These are phyloP conservation scores for Apocrypta bakeri DNA, from an alignment of 1,140 invertebrate genomes.

Conservation along the genomic window DNA sequence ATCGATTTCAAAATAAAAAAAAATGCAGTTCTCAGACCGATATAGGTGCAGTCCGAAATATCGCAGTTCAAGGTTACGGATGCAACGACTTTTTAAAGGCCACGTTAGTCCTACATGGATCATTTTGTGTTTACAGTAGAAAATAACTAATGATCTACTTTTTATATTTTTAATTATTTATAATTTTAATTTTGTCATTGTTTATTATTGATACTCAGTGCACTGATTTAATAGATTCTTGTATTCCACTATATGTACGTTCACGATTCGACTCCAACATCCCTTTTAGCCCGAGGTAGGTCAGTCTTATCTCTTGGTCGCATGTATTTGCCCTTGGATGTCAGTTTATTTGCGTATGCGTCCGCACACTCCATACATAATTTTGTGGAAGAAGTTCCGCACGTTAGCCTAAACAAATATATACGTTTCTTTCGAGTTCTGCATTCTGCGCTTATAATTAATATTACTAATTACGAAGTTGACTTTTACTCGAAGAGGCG, in stretches of 20 bases:
- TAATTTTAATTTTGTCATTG: no score
- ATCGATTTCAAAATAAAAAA: not conserved
- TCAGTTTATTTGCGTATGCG: conserved; percentile 66
- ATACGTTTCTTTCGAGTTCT: conserved; percentile 22
- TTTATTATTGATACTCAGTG: not conserved
- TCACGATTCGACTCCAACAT: not conserved
- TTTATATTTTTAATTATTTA: no score
- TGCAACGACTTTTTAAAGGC: not conserved
- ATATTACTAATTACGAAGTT: not conserved
- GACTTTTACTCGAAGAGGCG: no score
- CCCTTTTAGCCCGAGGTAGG: conserved; percentile 30
- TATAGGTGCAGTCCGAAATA: conserved; percentile 27
- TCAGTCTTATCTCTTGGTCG: conserved; percentile 63
- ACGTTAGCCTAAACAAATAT: conserved; percentile 59
- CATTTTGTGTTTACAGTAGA: not conserved
- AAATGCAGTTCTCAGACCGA: conserved; percentile 9
- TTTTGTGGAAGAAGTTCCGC: conserved; percentile 52
- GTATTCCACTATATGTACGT: not conserved
- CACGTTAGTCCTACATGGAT: not conserved
- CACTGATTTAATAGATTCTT: not conserved
- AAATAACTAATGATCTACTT: not conserved
- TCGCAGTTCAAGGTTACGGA: conserved; percentile 34
- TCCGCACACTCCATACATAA: conserved; percentile 62
- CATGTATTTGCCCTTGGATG: conserved; percentile 67
- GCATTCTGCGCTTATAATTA: not conserved